Base-by-base conservation (phyloP, 2,888 invertebrate genomes). In the Actias luna region DNA sequence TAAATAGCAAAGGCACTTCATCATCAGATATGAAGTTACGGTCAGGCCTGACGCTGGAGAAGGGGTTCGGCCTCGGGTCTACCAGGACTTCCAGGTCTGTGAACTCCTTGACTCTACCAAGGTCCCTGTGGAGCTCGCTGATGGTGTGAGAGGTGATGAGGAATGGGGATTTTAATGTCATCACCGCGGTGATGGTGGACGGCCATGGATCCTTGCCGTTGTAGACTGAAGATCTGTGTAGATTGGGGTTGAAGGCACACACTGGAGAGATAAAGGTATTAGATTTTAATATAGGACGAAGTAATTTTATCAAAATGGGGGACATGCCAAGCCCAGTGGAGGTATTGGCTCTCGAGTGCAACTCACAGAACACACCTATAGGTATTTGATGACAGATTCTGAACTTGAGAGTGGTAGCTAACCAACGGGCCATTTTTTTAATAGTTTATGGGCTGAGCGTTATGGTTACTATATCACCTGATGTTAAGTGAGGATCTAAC, bases 21-120 rank as follows among this genome's bases (percentile, higher is more conserved):
- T 96, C 94, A 72, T 96, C 96, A 7, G 95, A 95, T 16, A 96
- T 95, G 68, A 96, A 96, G 76, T 96, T 96, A 59, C 96, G 93
- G 70, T 96, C 95, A 0, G 96, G 96, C 67, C 95, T 93, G 0
- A 94, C 92, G 55, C 96, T 95, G 0, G 95, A 92, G 72, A 94
- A 96, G 0, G 94, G 94, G 83, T 96, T 96, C 39, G 84, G 85
- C 16, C 88, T 89, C 0, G 95, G 94, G 10, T 93, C 93, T 0
- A 93, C 76, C 10, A 95, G 74, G 0, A 94, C 78, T 52, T 93
- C 89, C 0, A 86, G 78, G 63, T 91, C 88, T 0, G 93, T 90
- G 59, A 89, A 90, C 55, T 91, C 87, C 52, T 93, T 85, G 64
- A 96, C 89, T 46, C 94, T 89, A 1, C 84, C 80, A 58, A 95